Evolutionary conservation across 2,797 vertebrate species (phyloP).

Genomic region (Acomys russatus): DNA sequence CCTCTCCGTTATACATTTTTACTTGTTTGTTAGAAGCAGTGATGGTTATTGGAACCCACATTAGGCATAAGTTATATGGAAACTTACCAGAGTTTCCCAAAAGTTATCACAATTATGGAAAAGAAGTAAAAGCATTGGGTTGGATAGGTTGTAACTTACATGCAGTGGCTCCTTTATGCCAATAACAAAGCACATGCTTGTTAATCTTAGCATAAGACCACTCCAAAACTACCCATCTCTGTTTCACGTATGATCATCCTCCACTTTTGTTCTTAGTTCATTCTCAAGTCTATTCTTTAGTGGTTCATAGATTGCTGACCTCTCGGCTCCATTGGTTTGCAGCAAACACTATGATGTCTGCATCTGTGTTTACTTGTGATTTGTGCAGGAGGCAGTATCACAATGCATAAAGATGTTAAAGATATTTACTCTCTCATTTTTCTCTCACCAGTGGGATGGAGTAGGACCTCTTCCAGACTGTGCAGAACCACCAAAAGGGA

Average conservation of each 20-base stretch:
- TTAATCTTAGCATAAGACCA: neutral
- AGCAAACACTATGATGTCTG: neutral
- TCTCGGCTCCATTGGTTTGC: rapidly evolving
- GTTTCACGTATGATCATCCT: no score
- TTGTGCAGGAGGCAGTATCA: neutral
- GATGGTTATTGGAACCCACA: neutral
- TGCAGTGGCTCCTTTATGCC: no score
- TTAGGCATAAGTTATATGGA: neutral
- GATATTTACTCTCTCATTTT: constrained; percentile 78
- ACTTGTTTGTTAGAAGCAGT: neutral
- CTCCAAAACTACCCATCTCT: neutral
- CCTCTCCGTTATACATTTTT: neutral
- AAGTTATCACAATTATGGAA: neutral
- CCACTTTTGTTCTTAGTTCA: neutral
- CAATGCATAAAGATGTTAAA: constrained; percentile 68
- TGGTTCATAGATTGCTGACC: neutral
- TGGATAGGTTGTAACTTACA: neutral
- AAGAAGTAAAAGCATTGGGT: neutral
- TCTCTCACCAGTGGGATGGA: constrained; percentile 96
- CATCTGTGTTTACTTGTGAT: neutral
- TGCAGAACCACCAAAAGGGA: constrained; percentile 97
- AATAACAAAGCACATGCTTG: neutral
- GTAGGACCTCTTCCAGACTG: constrained; percentile 98
- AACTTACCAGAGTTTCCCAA: neutral
- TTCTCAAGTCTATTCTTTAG: rapidly evolving